Evolutionary conservation across 2,797 vertebrate species (phyloP).

Genomic region (Rhynchonycteris naso): DNA sequence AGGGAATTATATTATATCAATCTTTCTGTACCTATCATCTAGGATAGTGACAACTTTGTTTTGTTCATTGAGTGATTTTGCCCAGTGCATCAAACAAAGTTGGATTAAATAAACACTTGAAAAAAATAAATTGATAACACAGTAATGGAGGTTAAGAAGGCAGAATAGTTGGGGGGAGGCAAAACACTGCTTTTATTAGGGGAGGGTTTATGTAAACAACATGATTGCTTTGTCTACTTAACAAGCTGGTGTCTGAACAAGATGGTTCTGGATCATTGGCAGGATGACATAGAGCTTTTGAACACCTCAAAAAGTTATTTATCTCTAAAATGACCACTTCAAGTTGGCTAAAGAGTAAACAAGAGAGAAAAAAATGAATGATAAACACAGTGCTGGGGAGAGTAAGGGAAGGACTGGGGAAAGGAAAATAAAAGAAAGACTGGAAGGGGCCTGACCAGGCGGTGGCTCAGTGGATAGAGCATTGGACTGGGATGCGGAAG

Average conservation of each 20-base stretch:
- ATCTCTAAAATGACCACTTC: background rate
- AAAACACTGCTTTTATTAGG: background rate
- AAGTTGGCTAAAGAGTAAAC: background rate
- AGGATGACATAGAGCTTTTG: background rate
- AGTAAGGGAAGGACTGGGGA: fast-evolving
- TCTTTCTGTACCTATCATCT: background rate
- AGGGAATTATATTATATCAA: background rate
- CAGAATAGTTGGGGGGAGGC: background rate
- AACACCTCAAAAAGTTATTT: background rate
- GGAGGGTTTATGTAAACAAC: background rate
- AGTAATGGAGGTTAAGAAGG: background rate
- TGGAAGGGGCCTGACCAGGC: too few relatives aligned
- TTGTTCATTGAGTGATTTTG: background rate
- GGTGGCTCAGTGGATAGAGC: too few relatives aligned
- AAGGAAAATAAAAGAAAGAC: background rate
- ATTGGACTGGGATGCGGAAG: too few relatives aligned
- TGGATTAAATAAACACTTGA: background rate
- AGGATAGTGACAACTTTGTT: background rate
- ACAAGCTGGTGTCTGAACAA: background rate
- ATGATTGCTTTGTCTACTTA: background rate
- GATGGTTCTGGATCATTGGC: background rate
- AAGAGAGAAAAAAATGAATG: background rate
- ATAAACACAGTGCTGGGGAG: background rate
- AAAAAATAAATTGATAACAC: background rate
- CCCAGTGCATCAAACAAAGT: background rate